A percentile compares a stretch with the other conserved stretches of the same genome.
These are phyloP conservation scores for Pseudomyrmex cubaensis DNA, from an alignment of 1,140 invertebrate genomes.

Conservation along the genomic window DNA sequence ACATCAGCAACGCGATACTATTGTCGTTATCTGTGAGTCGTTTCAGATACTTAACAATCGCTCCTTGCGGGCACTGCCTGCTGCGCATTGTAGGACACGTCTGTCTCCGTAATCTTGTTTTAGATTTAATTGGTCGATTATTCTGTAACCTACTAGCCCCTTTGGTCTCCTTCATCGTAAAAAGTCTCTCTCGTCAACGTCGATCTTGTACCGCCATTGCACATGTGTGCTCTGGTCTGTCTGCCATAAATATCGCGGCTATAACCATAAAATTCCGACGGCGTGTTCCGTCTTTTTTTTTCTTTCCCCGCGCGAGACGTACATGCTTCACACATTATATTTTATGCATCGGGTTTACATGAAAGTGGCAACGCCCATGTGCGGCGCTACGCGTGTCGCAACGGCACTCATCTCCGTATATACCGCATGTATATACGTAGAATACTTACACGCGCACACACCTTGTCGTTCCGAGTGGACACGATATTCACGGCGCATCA, in stretches of 20 bases:
- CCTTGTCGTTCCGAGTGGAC: slow-evolving; percentile 35
- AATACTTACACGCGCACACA: neutral
- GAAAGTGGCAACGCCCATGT: slow-evolving; percentile 8
- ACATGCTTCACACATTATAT: slow-evolving; percentile 55
- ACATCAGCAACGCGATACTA: too few relatives aligned
- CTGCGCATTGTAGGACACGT: too few relatives aligned
- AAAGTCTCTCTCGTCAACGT: neutral
- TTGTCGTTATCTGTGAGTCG: too few relatives aligned
- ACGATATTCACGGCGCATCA: slow-evolving; percentile 50
- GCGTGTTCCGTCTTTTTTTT: slow-evolving; percentile 29
- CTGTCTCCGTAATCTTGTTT: too few relatives aligned
- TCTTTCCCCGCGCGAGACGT: too few relatives aligned
- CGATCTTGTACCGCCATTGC: slow-evolving; percentile 11
- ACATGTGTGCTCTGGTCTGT: neutral
- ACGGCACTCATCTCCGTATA: neutral
- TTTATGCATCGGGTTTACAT: slow-evolving; percentile 51
- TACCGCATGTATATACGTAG: neutral
- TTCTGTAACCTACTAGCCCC: too few relatives aligned
- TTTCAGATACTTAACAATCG: too few relatives aligned
- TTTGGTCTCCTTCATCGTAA: neutral
- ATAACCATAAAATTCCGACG: slow-evolving; percentile 52
- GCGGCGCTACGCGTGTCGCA: neutral
- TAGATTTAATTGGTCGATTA: too few relatives aligned
- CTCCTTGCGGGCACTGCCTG: too few relatives aligned
- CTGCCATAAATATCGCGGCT: slow-evolving; percentile 43